These are phyloP conservation scores for Sycophila texana DNA, from an alignment of 2,888 invertebrate species.

Conservation along the genomic window DNA sequence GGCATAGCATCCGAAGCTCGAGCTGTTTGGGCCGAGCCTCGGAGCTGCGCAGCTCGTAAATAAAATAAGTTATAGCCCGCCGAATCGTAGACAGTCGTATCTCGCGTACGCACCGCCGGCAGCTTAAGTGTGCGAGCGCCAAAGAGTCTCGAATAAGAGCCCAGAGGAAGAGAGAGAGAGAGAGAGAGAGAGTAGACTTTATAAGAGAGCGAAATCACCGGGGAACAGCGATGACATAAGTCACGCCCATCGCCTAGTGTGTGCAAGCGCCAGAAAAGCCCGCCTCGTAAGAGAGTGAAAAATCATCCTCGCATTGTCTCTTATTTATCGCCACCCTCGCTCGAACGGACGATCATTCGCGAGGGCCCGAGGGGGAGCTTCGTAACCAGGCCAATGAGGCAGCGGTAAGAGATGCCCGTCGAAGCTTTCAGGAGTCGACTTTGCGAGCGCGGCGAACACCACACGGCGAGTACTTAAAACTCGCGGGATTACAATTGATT, in stretches of 20 bases:
- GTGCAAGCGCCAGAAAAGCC: conserved; percentile 33
- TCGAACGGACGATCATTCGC: conserved; percentile 14
- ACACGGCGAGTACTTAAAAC: conserved; percentile 71
- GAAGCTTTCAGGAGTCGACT: not conserved
- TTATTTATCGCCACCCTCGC: conserved; percentile 22
- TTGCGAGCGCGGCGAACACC: conserved; percentile 1
- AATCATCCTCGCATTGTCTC: conserved; percentile 6
- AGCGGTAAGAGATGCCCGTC: not conserved
- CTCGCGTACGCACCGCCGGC: conserved; percentile 52
- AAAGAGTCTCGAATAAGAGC: conserved; percentile 38
- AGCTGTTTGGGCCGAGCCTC: not conserved
- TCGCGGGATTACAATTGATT: conserved; percentile 73
- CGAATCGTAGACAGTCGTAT: conserved; percentile 61
- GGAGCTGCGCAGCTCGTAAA: conserved; percentile 60
- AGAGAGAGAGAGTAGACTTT: conserved; percentile 23
- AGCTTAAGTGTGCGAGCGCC: conserved; percentile 56
- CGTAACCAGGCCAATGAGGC: conserved; percentile 10
- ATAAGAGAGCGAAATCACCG: conserved; percentile 34
- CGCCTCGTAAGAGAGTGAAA: conserved; percentile 39
- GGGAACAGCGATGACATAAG: conserved; percentile 47
- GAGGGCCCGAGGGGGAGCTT: not conserved
- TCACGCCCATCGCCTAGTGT: conserved; percentile 34
- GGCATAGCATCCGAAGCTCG: not conserved
- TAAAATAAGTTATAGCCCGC: conserved; percentile 64
- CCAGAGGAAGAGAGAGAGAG: conserved; percentile 1